phyloP scores from a whole-genome alignment of 2,797 vertebrate species.

The Prunella strophiata region DNA sequence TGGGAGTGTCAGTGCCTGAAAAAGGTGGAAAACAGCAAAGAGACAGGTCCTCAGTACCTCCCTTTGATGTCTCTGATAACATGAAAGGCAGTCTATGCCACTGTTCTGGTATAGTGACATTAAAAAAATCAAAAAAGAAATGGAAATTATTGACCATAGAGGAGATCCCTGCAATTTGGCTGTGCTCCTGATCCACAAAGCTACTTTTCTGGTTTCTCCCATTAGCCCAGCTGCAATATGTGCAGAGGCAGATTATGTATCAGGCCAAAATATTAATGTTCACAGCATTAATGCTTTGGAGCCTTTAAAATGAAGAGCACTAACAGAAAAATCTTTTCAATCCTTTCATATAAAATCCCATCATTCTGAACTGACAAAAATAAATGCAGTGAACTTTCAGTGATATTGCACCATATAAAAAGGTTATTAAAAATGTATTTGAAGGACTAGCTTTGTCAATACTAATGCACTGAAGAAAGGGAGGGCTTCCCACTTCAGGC shows the following conservation, averaged over 20 bases:
- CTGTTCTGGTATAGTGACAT: background rate
- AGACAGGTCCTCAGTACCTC: background rate
- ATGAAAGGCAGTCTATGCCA: constrained; percentile 14
- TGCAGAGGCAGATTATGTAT: background rate
- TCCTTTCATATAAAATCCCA: background rate
- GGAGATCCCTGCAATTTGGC: constrained; percentile 27
- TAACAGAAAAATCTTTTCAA: constrained; percentile 22
- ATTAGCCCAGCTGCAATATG: background rate
- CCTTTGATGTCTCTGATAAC: constrained; percentile 2
- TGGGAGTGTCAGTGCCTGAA: background rate
- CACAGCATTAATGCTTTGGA: constrained; percentile 8
- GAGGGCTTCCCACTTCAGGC: constrained; percentile 48
- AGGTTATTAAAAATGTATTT: constrained; percentile 65
- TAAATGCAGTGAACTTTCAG: constrained; percentile 50
- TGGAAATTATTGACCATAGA: background rate
- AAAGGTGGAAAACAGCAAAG: background rate
- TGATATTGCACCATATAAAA: constrained; percentile 29
- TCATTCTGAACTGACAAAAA: constrained; percentile 10
- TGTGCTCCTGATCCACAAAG: constrained; percentile 14
- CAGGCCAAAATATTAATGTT: constrained; percentile 4
- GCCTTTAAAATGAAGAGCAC: constrained; percentile 1
- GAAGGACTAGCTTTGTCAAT: constrained; percentile 61
- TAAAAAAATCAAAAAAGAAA: background rate
- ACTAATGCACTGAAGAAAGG: constrained; percentile 54
- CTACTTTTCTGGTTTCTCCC: background rate